These are phyloP conservation scores for Caenorhabditis remanei DNA, from an alignment of 1,140 invertebrate species.

Conservation along the genomic window DNA sequence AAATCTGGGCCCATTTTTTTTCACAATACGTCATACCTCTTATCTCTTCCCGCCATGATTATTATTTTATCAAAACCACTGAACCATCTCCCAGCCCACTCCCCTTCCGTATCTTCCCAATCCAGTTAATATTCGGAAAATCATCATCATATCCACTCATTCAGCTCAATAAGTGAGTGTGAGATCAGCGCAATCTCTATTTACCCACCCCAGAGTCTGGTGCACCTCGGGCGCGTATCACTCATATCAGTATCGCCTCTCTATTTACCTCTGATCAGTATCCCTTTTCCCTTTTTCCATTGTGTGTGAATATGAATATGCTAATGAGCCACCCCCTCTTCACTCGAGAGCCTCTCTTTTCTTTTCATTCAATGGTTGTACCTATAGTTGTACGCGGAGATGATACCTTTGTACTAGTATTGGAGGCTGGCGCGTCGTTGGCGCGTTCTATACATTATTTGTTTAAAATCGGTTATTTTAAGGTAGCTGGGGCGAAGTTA, in stretches of 20 bases:
- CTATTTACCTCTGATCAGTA: not conserved
- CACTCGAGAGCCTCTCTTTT: constrained; percentile 37
- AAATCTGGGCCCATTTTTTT: no score
- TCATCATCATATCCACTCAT: not conserved
- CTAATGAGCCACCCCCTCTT: constrained; percentile 27
- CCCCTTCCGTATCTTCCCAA: not conserved
- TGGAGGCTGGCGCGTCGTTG: no score
- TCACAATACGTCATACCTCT: no score
- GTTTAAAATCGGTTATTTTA: no score
- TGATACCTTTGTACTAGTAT: no score
- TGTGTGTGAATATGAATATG: constrained; percentile 53
- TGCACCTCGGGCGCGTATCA: not conserved
- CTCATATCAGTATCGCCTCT: not conserved
- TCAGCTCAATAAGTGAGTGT: not conserved
- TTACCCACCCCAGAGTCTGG: not conserved
- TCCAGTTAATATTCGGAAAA: constrained; percentile 48
- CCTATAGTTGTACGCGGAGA: not conserved
- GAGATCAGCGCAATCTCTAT: not conserved
- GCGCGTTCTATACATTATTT: no score
- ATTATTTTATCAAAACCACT: no score
- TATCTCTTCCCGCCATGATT: no score
- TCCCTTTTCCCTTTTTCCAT: not conserved
- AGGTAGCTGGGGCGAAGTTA: no score
- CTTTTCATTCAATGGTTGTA: not conserved
- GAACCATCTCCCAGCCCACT: not conserved